Evolutionary conservation across 2,888 invertebrate genomes (phyloP).

Genomic region (Diarsia dahlii): DNA sequence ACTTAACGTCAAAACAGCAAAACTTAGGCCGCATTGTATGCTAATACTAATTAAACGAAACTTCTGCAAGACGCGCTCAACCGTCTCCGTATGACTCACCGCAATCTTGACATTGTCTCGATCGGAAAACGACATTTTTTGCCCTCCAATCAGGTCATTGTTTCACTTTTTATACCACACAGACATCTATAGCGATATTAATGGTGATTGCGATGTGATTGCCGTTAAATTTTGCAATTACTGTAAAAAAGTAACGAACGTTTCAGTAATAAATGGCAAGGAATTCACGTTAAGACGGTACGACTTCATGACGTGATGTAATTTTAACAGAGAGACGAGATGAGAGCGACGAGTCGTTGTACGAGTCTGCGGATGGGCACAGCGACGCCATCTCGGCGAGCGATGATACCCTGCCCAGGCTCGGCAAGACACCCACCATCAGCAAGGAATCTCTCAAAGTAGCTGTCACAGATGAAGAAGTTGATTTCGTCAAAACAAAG

Average conservation of each 20-base stretch:
- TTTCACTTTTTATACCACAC: conserved; percentile 67
- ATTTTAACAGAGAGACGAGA: conserved; percentile 85
- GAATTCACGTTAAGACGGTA: conserved; percentile 58
- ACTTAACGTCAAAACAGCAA: conserved; percentile 51
- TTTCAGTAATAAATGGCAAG: conserved; percentile 72
- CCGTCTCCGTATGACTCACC: conserved; percentile 66
- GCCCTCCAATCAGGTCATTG: conserved; percentile 67
- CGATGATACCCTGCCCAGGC: conserved; percentile 83
- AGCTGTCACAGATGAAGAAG: conserved; percentile 88
- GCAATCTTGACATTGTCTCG: conserved; percentile 68
- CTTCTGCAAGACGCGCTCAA: conserved; percentile 52
- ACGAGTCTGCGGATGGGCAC: conserved; percentile 88
- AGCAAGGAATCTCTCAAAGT: conserved; percentile 88
- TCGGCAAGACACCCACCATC: conserved; percentile 84
- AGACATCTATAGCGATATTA: conserved; percentile 61
- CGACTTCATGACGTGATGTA: conserved; percentile 58
- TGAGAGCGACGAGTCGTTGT: conserved; percentile 88
- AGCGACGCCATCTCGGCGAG: conserved; percentile 87
- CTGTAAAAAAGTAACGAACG: conserved; percentile 40
- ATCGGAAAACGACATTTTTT: conserved; percentile 70
- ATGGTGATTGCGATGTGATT: conserved; percentile 56
- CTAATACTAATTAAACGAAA: conserved; percentile 68
- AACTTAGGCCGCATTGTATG: conserved; percentile 69
- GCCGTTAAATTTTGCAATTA: conserved; percentile 62
- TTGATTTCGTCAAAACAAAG: conserved; percentile 77